These are phyloP conservation scores for Caenorhabditis brenneri DNA, from an alignment of 1,140 invertebrate genomes.

Conservation along the genomic window DNA sequence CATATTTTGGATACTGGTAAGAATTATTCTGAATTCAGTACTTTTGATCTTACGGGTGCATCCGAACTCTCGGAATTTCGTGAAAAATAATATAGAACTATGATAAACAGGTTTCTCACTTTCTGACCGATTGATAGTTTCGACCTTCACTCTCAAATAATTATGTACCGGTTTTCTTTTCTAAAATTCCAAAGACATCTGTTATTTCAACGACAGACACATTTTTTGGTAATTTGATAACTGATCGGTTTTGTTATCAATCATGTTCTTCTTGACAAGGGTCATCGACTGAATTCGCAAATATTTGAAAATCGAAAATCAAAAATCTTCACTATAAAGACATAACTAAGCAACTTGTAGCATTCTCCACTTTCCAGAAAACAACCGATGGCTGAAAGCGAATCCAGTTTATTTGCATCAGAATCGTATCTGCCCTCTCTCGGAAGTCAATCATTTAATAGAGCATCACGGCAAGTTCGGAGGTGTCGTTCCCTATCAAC, in stretches of 20 bases:
- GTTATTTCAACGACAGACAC: constrained; percentile 33
- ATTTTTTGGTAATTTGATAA: not conserved
- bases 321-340: not conserved
- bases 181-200: constrained; percentile 18
- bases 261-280: not conserved
- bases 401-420: not conserved
- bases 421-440: not conserved
- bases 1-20: constrained; percentile 83
- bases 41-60: not conserved
- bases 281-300: not conserved
- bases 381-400: constrained; percentile 47
- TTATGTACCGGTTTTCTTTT: not conserved
- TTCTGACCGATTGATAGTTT: not conserved
- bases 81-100: not conserved
- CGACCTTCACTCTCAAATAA: not conserved
- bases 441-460: not conserved
- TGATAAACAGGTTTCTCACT: not conserved
- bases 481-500: constrained; percentile 72
- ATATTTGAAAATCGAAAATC: not conserved
- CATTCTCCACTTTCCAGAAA: constrained; percentile 44
- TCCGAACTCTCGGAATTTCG: not conserved
- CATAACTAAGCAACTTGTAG: too few species aligned
- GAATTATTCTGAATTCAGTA: not conserved
- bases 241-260: not conserved
- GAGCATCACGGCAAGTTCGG: not conserved